phyloP scores from a whole-genome alignment of 2,888 invertebrate species.

The Craniophora ligustri region DNA sequence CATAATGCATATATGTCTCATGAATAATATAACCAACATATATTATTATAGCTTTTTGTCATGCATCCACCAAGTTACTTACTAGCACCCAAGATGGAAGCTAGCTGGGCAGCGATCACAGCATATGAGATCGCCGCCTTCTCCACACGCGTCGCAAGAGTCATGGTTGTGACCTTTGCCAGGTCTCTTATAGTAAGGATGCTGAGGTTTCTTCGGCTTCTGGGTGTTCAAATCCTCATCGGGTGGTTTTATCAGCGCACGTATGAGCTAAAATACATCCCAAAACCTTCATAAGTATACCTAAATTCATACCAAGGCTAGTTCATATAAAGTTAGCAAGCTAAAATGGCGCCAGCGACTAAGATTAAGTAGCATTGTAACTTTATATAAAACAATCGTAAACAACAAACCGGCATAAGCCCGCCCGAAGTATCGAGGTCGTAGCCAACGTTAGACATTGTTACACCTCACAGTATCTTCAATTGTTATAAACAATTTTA shows the following conservation, averaged over 20 bases:
- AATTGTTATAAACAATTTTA: conserved; percentile 32
- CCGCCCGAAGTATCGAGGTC: conserved; percentile 94
- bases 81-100: conserved; percentile 99
- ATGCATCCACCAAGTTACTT: conserved; percentile 73
- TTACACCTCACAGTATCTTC: conserved; percentile 42
- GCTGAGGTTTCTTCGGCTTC: conserved; percentile 90
- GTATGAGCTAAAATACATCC: conserved; percentile 92
- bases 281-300: conserved; percentile 27
- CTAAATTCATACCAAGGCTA: conserved; percentile 11
- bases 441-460: conserved; percentile 90
- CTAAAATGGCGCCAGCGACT: conserved; percentile 69
- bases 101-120: conserved; percentile 98
- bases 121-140: conserved; percentile 98
- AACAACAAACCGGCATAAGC: conserved; percentile 95
- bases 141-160: conserved; percentile 97
- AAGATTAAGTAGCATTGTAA: conserved; percentile 41
- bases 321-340: conserved; percentile 20
- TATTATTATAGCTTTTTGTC: conserved; percentile 1
- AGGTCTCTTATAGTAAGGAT: conserved; percentile 95
- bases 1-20: no score
- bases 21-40: no score
- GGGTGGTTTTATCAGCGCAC: conserved; percentile 96
- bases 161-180: conserved; percentile 97
- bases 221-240: conserved; percentile 90
- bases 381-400: conserved; percentile 45